phyloP scores from a whole-genome alignment of 2,888 invertebrate species.

The Chaetogeoica ovagalla region DNA sequence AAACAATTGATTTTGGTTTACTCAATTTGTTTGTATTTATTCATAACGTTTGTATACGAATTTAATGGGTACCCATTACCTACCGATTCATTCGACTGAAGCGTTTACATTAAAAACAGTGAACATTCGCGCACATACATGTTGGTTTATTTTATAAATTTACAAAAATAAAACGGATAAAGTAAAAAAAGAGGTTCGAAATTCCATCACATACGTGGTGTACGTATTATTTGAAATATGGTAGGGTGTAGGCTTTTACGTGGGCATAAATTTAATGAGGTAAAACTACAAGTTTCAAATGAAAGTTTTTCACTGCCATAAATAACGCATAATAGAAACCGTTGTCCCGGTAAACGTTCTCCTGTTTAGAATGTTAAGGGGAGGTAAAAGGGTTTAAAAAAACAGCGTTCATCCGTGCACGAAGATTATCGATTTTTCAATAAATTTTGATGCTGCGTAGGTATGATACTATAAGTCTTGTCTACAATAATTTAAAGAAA shows the following conservation, averaged over 20 bases:
- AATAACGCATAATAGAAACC: constrained; percentile 29
- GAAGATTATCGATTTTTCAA: constrained; percentile 23
- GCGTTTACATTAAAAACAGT: background rate
- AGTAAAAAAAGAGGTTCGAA: constrained; percentile 11
- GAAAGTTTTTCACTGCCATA: constrained; percentile 23
- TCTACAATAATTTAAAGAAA: too few relatives aligned
- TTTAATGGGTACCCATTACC: too few relatives aligned
- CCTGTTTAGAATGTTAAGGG: constrained; percentile 17
- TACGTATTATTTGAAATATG: constrained; percentile 10
- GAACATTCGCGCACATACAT: background rate
- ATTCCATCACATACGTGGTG: background rate
- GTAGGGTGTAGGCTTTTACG: constrained; percentile 4
- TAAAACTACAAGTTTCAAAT: constrained; percentile 30
- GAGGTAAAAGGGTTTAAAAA: constrained; percentile 20
- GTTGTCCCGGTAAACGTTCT: constrained; percentile 29
- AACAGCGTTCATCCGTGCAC: constrained; percentile 1
- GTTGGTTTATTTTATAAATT: background rate
- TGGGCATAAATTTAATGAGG: constrained; percentile 28
- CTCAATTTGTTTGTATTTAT: background rate
- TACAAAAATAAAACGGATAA: background rate
- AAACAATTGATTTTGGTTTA: too few relatives aligned
- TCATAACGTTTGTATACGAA: background rate
- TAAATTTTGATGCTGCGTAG: background rate
- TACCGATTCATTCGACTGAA: background rate
- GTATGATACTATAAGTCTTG: background rate